phyloP scores from a whole-genome alignment of 2,888 invertebrate species.

The Halocaridina rubra region DNA sequence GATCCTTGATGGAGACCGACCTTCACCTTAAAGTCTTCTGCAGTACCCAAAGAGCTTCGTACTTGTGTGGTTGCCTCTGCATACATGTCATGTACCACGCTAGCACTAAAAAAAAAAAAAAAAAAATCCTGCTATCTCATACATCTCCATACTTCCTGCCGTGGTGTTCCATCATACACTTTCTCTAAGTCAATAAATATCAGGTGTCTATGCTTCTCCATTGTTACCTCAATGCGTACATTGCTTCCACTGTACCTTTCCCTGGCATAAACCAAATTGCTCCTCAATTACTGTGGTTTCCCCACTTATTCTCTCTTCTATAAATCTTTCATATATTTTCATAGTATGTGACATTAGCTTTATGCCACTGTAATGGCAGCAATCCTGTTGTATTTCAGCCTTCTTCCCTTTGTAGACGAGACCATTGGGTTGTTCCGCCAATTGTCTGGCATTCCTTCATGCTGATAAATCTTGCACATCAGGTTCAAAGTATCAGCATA shows the following conservation, averaged over 20 bases:
- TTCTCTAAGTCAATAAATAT: neutral
- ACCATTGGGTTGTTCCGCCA: neutral
- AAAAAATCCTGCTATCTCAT: no score
- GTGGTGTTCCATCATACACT: neutral
- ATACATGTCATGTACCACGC: neutral
- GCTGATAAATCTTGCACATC: neutral
- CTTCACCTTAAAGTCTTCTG: neutral
- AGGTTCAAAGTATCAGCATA: no score
- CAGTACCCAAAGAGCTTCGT: neutral
- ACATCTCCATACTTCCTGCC: neutral
- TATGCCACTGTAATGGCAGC: neutral
- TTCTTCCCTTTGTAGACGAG: neutral
- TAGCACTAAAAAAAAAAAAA: no score
- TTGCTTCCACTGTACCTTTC: neutral
- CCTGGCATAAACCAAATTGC: neutral
- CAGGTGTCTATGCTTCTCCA: neutral
- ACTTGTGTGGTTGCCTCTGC: neutral
- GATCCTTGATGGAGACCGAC: no score
- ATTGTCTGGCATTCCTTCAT: neutral
- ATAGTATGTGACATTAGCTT: neutral
- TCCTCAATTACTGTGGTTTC: neutral
- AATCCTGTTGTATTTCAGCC: no score
- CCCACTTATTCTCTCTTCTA: neutral
- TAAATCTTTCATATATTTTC: neutral
- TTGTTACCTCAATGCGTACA: neutral